These are phyloP conservation scores for Nephrotoma appendiculata DNA, from an alignment of 2,888 invertebrate species.

Conservation along the genomic window DNA sequence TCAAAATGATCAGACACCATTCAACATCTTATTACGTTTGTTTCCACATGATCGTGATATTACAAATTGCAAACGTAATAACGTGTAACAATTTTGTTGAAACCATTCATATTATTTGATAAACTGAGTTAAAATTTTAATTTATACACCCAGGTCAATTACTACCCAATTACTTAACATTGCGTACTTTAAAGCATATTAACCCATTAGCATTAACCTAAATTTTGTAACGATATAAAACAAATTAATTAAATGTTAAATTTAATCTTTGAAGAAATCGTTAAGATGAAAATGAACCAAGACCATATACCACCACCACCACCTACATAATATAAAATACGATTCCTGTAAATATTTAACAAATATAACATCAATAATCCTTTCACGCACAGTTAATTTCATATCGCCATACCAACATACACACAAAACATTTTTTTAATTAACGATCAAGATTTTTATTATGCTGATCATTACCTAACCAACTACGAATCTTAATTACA, in stretches of 20 bases:
- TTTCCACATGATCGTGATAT: no score
- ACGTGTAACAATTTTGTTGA: no score
- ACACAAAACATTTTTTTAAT: background rate
- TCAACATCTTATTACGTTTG: no score
- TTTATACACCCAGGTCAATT: no score
- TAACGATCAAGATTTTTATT: background rate
- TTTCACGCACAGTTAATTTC: background rate
- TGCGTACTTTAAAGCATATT: no score
- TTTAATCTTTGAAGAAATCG: background rate
- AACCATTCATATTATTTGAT: no score
- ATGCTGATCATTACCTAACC: background rate
- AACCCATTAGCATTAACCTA: background rate
- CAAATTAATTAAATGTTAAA: background rate
- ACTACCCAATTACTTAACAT: no score
- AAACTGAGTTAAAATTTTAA: no score
- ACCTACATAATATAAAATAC: background rate
- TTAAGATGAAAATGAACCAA: background rate
- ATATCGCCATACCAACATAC: background rate
- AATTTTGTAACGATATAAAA: background rate
- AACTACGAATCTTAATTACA: background rate
- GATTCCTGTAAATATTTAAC: background rate
- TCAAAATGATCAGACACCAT: no score
- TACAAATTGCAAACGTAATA: no score
- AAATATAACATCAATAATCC: background rate
- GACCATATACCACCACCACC: background rate